Base-by-base conservation (phyloP, 2,888 invertebrate species). In the Mimumesa dahlbomi region DNA sequence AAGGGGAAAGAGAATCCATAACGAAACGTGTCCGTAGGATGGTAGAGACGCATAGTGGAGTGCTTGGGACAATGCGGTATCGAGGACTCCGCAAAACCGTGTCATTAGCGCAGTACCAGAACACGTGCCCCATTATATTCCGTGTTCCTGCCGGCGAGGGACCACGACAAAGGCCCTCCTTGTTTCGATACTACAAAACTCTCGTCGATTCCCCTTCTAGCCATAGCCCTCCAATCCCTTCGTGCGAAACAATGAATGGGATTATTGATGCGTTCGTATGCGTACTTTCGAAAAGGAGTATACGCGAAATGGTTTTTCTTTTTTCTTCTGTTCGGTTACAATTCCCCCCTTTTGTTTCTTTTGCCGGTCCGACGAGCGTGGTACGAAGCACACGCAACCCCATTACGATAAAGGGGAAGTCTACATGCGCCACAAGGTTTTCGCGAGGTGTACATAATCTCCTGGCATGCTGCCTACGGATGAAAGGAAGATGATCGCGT, bases 91-190 rank as follows among this genome's bases (percentile, higher is more conserved):
- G 68, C 75, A 73, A 80, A 82, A 82, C 69, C 75, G 66, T 79
- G 82, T 77, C 82, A 81, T 82, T 81, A 82, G 75, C 71, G 73
- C 74, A 36, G 40, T 43, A 53, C 42, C 49, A 71, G 73, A 77
- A 82, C 83, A 80, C 83, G 82, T 75, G 82, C 68, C 79, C 77
- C 78, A 82, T 82, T 82, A 82, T 82, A 76, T 65, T 68, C 74
- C 46, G 42, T 54, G 46, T 59, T 72, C 62, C 62, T 64, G 53
- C 46, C 49, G 64, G 18, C 68, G 29, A 31, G 48, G 52, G 42
- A 19, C 62, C 54, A 45, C 73, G 59, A 82, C 82, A 82, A 82
- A 75, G 79, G 59, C 61, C 67, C 62, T 75, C 77, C 73, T 82
- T 82, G 77, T 78, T 79, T 63, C 67, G 66, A 61, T 36, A 19